These are phyloP conservation scores for Sycophila sp. DNA, from an alignment of 1,140 invertebrate genomes.

Conservation along the genomic window DNA sequence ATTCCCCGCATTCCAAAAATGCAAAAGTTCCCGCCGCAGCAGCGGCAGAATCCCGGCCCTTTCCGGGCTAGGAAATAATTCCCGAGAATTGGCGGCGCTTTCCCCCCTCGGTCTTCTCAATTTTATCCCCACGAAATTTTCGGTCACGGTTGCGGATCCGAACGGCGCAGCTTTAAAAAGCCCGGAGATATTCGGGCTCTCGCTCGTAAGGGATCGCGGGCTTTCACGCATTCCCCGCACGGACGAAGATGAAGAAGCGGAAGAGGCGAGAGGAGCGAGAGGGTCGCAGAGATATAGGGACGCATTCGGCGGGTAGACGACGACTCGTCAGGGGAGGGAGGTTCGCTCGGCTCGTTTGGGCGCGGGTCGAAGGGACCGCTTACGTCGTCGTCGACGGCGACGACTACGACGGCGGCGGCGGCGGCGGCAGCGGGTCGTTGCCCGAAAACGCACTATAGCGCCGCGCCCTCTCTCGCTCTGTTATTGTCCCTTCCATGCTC, in stretches of 20 bases:
- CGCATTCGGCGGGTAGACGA: neutral
- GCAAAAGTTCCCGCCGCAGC: no score
- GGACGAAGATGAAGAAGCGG: neutral
- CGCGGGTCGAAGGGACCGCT: slow-evolving; percentile 53
- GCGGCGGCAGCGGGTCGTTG: slow-evolving; percentile 56
- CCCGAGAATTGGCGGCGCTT: no score
- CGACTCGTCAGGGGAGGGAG: neutral
- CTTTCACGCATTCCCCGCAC: neutral
- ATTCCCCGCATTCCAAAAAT: no score
- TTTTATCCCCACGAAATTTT: no score
- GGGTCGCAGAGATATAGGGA: neutral
- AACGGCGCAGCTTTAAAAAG: no score
- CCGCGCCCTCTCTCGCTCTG: neutral
- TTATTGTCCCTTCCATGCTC: slow-evolving; percentile 26
- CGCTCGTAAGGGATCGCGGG: no score
- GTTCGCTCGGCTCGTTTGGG: slow-evolving; percentile 45
- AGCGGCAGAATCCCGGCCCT: no score
- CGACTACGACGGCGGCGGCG: slow-evolving; percentile 43
- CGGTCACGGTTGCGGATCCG: no score
- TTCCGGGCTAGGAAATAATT: no score
- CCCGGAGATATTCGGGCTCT: no score
- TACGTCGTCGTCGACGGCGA: slow-evolving; percentile 5
- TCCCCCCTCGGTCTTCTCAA: no score
- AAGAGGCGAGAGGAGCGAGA: neutral
- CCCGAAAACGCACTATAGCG: slow-evolving; percentile 57